phyloP scores from a whole-genome alignment of 1,140 invertebrate species.

The Liolophura sinensis region DNA sequence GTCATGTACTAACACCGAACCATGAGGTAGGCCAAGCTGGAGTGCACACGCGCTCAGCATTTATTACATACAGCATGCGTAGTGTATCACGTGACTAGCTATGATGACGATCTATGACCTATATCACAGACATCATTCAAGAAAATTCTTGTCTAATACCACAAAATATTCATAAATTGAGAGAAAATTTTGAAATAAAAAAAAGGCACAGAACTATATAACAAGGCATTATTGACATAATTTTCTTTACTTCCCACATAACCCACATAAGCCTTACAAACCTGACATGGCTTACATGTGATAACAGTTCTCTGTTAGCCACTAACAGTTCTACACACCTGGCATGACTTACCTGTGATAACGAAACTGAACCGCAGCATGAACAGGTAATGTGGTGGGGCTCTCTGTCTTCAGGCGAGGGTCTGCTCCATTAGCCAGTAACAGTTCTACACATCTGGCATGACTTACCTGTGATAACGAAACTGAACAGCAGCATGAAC shows the following conservation, averaged over 20 bases:
- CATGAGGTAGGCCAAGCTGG: too few species aligned
- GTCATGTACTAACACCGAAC: too few species aligned
- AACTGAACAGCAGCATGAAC: conserved; percentile 53
- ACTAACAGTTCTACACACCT: conserved; percentile 1
- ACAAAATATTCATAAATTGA: too few species aligned
- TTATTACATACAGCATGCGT: too few species aligned
- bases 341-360: conserved; percentile 38
- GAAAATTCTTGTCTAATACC: too few species aligned
- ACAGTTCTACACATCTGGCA: conserved; percentile 40
- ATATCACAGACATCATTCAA: too few species aligned
- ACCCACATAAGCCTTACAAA: neutral
- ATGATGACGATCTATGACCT: too few species aligned
- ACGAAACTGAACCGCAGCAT: conserved; percentile 50
- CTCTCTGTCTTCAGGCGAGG: conserved; percentile 44
- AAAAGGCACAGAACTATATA: too few species aligned
- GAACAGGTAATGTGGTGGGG: conserved; percentile 43
- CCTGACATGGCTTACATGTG: neutral
- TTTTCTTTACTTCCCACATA: conserved; percentile 2
- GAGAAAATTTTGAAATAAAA: too few species aligned
- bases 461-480: conserved; percentile 39
- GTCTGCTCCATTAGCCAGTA: conserved; percentile 50
- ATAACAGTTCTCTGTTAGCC: neutral
- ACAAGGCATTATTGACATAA: too few species aligned
- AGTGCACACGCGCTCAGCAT: too few species aligned
- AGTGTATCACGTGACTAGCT: too few species aligned